Base-by-base conservation (phyloP, 2,888 invertebrate genomes). In the Dasysyrphus albostriatus region DNA sequence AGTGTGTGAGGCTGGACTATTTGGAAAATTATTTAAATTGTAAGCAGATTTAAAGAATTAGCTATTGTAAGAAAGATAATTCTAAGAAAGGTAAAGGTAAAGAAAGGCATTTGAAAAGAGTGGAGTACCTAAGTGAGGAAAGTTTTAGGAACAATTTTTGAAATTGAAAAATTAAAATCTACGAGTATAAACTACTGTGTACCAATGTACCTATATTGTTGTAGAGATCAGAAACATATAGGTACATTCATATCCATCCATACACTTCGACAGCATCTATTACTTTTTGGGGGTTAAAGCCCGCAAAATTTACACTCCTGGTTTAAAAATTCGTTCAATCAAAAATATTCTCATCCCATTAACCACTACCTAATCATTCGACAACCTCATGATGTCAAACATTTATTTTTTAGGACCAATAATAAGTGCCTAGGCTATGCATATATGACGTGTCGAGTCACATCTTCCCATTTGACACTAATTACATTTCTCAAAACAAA, bases 401-500 rank as follows among this genome's bases (percentile, higher is more conserved):
- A 49, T 24, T 19, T 42, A 73, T 72, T 59, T 54, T 47, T 44
- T 29, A 59, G 44, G 69, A 67, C 42, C 73, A 51, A 34, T 67
- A 19, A 69, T 81, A 77, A 85, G 72, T 19, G 49, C 49, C 19
- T 49, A 44, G 19, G 8, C 42, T 24, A 24, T 39, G 12, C 1
- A 32, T 24, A 3, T 67, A 72, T 39, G 69, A 69, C 29, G 47
- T 73, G 76, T 81, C 73, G 34, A 14, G 14, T 24, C 39, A 61
- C 47, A 59, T 24, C 51, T 51, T 58, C 47, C 54, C 61, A 67
- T 49, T 37, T 85, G 85, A 74, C 77, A 83, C 83, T 79, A 83
- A 83, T 83, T 80, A 59, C 74, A 65, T 70, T 79, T 56, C 70
- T 70, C 69, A 32, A 81, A 81, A 63, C 67, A 77, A 77, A 77